A percentile compares a stretch with the other conserved stretches of the same genome.
phyloP scores from a whole-genome alignment of 1,140 invertebrate species.

The Plodia interpunctella region DNA sequence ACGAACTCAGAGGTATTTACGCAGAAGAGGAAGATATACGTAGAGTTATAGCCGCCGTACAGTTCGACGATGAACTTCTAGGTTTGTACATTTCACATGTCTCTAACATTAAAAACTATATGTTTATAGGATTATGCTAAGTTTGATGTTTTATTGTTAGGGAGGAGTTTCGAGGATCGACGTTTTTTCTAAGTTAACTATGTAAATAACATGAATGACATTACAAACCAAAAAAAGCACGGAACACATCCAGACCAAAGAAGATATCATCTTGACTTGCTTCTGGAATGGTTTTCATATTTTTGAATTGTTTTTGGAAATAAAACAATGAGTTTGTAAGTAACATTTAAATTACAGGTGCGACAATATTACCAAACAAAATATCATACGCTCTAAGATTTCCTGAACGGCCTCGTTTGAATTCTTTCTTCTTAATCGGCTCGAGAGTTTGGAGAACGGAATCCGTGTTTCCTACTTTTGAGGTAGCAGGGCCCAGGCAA shows the following conservation, averaged over 20 bases:
- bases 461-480: slow-evolving; percentile 81
- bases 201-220: no score
- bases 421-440: slow-evolving; percentile 51
- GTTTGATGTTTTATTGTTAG: no score
- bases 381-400: slow-evolving; percentile 79
- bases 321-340: no score
- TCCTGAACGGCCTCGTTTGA: slow-evolving; percentile 77
- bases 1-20: slow-evolving; percentile 48
- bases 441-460: slow-evolving; percentile 80
- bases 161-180: no score
- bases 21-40: slow-evolving; percentile 41
- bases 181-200: no score
- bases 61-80: slow-evolving; percentile 49
- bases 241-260: no score
- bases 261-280: no score
- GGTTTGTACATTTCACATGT: slow-evolving; percentile 29
- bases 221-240: no score
- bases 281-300: no score
- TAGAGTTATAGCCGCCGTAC: slow-evolving; percentile 48
- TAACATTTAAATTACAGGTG: slow-evolving; percentile 24
- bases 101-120: no score
- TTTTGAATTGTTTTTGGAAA: no score
- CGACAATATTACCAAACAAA: slow-evolving; percentile 44
- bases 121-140: no score
- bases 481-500: slow-evolving; percentile 81